Percentiles rank a stretch among this genome's conserved stretches.
These are phyloP conservation scores for Siniperca obscura DNA, from an alignment of 2,797 vertebrate species.

Conservation along the genomic window DNA sequence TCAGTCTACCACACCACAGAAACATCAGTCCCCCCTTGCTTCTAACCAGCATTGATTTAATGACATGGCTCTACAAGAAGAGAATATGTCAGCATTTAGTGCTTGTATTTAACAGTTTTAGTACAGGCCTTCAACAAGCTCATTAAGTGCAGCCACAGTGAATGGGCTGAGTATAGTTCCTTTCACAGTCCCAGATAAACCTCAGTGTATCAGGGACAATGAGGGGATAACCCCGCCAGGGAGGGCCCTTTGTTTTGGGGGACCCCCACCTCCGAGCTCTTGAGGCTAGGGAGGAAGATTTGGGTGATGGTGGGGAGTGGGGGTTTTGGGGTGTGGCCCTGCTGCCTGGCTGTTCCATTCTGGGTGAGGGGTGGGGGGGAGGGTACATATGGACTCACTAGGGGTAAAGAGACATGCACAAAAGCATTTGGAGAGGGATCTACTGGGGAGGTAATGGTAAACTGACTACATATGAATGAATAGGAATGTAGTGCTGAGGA, in stretches of 20 bases:
- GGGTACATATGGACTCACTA: slow-evolving; percentile 82
- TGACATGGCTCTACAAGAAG: slow-evolving; percentile 47
- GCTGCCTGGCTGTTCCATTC: slow-evolving; percentile 63
- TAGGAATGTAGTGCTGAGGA: neutral
- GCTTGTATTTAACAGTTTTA: slow-evolving; percentile 73
- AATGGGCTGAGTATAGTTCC: slow-evolving; percentile 64
- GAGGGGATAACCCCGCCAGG: slow-evolving; percentile 51
- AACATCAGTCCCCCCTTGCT: slow-evolving; percentile 23
- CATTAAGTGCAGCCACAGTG: slow-evolving; percentile 74
- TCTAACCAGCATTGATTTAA: slow-evolving; percentile 73
- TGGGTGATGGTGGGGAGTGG: slow-evolving; percentile 46
- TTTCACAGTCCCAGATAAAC: slow-evolving; percentile 76
- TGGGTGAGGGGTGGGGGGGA: slow-evolving; percentile 44
- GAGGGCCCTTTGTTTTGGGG: slow-evolving; percentile 75
- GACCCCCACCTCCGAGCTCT: slow-evolving; percentile 76
- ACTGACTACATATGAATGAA: slow-evolving; percentile 4
- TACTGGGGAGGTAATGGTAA: slow-evolving; percentile 13
- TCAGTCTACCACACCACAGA: slow-evolving; percentile 1
- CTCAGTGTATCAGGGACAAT: slow-evolving; percentile 74
- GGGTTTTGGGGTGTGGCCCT: slow-evolving; percentile 59
- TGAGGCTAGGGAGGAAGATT: slow-evolving; percentile 49
- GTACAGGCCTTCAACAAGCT: slow-evolving; percentile 70
- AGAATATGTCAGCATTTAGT: slow-evolving; percentile 70
- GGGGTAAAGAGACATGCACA: slow-evolving; percentile 58
- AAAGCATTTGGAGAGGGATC: slow-evolving; percentile 34